phyloP scores from a whole-genome alignment of 2,797 vertebrate genomes.

The Alauda arvensis region DNA sequence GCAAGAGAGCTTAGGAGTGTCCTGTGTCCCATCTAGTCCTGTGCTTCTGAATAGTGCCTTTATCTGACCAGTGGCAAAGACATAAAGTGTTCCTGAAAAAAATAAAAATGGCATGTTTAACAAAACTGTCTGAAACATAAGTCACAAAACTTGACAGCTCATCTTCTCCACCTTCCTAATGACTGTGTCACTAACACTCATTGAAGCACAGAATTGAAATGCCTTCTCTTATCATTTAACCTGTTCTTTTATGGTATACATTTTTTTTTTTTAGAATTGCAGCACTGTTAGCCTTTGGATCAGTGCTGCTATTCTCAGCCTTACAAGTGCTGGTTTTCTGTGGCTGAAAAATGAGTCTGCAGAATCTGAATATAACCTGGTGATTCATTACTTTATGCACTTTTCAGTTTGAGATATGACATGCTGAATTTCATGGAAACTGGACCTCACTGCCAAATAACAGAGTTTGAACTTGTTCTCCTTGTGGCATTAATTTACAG shows the following conservation, averaged over 20 bases:
- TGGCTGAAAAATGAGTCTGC: slow-evolving; percentile 42
- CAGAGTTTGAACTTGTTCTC: slow-evolving; percentile 35
- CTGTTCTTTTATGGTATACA: slow-evolving; percentile 17
- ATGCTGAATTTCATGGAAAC: slow-evolving; percentile 8
- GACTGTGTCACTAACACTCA: slow-evolving; percentile 36
- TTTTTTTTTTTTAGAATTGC: not conserved
- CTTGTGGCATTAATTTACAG: slow-evolving; percentile 43
- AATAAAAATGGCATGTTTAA: not conserved
- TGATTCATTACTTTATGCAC: slow-evolving; percentile 45
- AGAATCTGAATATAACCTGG: slow-evolving; percentile 40
- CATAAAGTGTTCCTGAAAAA: not conserved
- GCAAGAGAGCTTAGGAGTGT: not conserved
- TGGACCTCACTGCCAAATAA: slow-evolving; percentile 26
- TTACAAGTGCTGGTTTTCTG: slow-evolving; percentile 11
- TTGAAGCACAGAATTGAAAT: slow-evolving; percentile 45
- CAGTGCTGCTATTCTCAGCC: slow-evolving; percentile 18
- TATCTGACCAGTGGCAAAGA: slow-evolving; percentile 1
- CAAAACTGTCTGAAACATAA: not conserved
- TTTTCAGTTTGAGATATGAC: slow-evolving; percentile 40
- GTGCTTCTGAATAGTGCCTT: not conserved
- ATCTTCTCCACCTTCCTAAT: slow-evolving; percentile 12
- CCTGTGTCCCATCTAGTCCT: not conserved
- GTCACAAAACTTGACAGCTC: slow-evolving; percentile 39
- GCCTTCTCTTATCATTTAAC: slow-evolving; percentile 41
- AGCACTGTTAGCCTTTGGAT: slow-evolving; percentile 22